These are phyloP conservation scores for Fulica atra DNA, from an alignment of 2,113 vertebrate genomes.

Conservation along the genomic window DNA sequence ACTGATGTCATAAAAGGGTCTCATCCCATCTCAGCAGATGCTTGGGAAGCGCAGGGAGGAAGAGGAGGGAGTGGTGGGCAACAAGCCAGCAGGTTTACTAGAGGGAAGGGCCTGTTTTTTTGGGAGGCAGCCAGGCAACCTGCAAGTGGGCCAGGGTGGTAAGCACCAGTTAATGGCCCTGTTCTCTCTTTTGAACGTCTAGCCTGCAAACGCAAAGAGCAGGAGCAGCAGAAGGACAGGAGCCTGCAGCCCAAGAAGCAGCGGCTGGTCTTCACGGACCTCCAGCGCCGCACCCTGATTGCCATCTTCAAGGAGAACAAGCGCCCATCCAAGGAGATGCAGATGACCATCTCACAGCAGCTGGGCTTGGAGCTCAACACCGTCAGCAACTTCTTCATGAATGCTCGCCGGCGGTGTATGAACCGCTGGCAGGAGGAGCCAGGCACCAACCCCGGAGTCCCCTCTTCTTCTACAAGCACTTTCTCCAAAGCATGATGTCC, in stretches of 20 bases:
- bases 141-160: not conserved
- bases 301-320: conserved; percentile 99
- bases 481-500: conserved; percentile 94
- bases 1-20: not conserved
- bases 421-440: conserved; percentile 97
- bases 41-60: not conserved
- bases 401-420: conserved; percentile 95
- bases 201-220: conserved; percentile 98
- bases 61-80: not conserved
- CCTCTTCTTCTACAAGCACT: conserved; percentile 87
- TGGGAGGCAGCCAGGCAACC: not conserved
- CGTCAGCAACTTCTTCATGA: conserved; percentile 99
- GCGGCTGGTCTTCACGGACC: conserved; percentile 97
- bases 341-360: conserved; percentile 98
- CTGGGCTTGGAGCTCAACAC: conserved; percentile 97
- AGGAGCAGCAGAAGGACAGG: conserved; percentile 96
- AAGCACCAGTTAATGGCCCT: not conserved
- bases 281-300: conserved; percentile 96
- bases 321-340: conserved; percentile 97
- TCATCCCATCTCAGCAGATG: not conserved
- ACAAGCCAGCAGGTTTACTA: not conserved
- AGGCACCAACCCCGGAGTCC: conserved; percentile 82
- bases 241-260: conserved; percentile 96
- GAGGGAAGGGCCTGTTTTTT: not conserved
- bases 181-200: conserved; percentile 40